Percentiles rank a stretch among this genome's conserved stretches.
Evolutionary conservation across 2,888 invertebrate species (phyloP).

Genomic region (Acleris cristana): DNA sequence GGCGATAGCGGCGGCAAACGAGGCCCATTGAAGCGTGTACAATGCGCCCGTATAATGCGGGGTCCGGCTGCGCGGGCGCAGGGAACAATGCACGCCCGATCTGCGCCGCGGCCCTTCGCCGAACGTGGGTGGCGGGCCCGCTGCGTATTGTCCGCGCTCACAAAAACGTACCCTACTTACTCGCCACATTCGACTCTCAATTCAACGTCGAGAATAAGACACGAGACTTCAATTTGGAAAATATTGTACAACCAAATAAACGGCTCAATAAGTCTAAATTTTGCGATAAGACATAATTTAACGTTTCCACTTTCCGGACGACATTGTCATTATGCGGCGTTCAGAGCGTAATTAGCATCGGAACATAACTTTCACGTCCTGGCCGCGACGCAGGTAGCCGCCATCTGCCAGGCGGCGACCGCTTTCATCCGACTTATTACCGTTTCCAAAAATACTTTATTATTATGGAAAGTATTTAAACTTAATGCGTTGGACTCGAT

Average conservation of each 20-base stretch:
- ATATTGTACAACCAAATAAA: slow-evolving; percentile 21
- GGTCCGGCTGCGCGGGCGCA: slow-evolving; percentile 68
- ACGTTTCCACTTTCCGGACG: slow-evolving; percentile 25
- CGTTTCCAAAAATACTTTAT: slow-evolving; percentile 80
- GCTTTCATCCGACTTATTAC: slow-evolving; percentile 79
- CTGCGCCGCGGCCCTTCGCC: slow-evolving; percentile 63
- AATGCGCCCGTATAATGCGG: slow-evolving; percentile 79
- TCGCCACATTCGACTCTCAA: slow-evolving; percentile 44
- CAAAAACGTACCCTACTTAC: slow-evolving; percentile 68
- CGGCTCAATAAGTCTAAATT: slow-evolving; percentile 22
- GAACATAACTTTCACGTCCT: slow-evolving; percentile 60
- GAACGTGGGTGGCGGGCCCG: slow-evolving; percentile 75
- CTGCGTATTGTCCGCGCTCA: slow-evolving; percentile 47
- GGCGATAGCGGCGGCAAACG: slow-evolving; percentile 74
- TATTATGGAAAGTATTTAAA: slow-evolving; percentile 77
- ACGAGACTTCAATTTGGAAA: slow-evolving; percentile 4
- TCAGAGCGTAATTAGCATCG: slow-evolving; percentile 37
- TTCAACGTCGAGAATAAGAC: slow-evolving; percentile 42
- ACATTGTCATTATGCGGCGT: slow-evolving; percentile 22
- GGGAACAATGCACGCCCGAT: slow-evolving; percentile 70
- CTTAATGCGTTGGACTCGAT: slow-evolving; percentile 71
- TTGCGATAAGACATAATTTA: slow-evolving; percentile 11
- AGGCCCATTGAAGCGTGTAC: slow-evolving; percentile 79
- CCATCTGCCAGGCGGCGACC: slow-evolving; percentile 77
- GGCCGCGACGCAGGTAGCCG: slow-evolving; percentile 65